These are phyloP conservation scores for Drosophila navojoa DNA, from an alignment of 1,140 invertebrate species.

Conservation along the genomic window DNA sequence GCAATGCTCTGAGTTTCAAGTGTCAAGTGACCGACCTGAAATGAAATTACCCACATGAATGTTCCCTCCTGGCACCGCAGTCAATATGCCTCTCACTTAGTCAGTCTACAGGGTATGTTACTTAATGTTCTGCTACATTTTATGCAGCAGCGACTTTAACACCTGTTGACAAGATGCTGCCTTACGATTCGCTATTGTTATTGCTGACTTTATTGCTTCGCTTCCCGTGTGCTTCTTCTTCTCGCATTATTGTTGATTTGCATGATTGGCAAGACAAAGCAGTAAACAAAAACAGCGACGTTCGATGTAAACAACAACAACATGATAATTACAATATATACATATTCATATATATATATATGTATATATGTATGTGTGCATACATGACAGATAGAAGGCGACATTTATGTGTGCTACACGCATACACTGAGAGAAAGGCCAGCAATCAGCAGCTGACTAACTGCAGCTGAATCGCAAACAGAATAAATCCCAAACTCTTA, in stretches of 20 bases:
- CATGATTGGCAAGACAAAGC: slow-evolving; percentile 30
- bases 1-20: background rate
- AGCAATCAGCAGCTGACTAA: no score
- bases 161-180: slow-evolving; percentile 3
- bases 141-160: no score
- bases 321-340: slow-evolving; percentile 19
- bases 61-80: no score
- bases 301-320: slow-evolving; percentile 13
- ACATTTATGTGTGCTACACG: background rate
- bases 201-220: background rate
- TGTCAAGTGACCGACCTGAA: no score
- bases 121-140: background rate
- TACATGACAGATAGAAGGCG: background rate
- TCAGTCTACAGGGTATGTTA: no score
- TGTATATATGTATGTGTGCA: no score
- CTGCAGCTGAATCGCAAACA: no score
- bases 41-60: background rate
- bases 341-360: background rate
- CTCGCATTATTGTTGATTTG: slow-evolving; percentile 19
- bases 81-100: no score
- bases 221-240: background rate
- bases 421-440: background rate
- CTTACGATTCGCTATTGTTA: slow-evolving; percentile 3
- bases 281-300: slow-evolving; percentile 27
- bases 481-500: no score